phyloP scores from a whole-genome alignment of 2,113 vertebrate genomes.

The Phalacrocorax pelagicus region DNA sequence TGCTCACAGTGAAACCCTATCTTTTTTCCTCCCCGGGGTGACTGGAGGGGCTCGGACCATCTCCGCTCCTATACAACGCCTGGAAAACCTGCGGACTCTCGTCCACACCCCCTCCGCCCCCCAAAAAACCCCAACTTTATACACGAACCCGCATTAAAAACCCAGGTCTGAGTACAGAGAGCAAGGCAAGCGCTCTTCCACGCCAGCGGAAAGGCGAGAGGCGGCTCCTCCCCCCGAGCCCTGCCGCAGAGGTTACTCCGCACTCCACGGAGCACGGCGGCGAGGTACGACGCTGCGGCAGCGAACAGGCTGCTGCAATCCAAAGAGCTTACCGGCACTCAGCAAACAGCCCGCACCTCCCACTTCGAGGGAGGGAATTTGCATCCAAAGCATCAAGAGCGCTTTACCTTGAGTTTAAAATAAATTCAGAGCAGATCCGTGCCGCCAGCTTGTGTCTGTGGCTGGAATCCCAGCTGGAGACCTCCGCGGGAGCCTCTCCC shows the following conservation, averaged over 20 bases:
- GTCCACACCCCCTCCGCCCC: accelerated
- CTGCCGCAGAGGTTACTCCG: background rate
- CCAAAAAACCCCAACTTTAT: too few relatives aligned
- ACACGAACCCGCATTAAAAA: background rate
- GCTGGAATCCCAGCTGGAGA: slow-evolving; percentile 25
- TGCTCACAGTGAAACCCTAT: accelerated
- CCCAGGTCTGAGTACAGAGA: background rate
- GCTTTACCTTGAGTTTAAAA: background rate
- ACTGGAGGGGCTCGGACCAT: background rate
- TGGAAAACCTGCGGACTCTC: accelerated
- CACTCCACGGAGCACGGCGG: background rate
- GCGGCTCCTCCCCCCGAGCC: background rate
- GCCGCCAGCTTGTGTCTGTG: slow-evolving; percentile 20
- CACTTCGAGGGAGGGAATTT: background rate
- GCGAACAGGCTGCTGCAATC: background rate
- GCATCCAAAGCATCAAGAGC: slow-evolving; percentile 20
- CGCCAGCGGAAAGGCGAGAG: background rate
- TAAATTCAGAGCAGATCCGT: slow-evolving; percentile 1
- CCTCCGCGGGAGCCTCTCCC: background rate
- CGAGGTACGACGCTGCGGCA: background rate
- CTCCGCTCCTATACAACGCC: accelerated
- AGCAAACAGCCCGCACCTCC: background rate
- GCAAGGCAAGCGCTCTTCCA: accelerated
- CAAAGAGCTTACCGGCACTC: background rate
- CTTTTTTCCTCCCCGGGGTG: background rate